Conservation (phyloP, 2,113 vertebrate species). For the Gopherus evgoodei region DNA sequence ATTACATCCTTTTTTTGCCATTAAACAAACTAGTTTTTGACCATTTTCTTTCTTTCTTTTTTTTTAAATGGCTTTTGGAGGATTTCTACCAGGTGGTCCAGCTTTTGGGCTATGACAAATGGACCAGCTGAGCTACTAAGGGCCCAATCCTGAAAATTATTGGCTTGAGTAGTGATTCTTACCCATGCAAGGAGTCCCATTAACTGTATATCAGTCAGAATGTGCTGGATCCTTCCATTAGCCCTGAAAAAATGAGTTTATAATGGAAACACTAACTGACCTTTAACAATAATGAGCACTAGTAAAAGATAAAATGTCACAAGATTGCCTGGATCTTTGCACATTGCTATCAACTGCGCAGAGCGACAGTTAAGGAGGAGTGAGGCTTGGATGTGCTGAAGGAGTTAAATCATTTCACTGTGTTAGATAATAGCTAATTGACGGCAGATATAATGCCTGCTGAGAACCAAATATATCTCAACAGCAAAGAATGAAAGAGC, state of each 20-base stretch:
- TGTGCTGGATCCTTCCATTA: slow-evolving; percentile 58
- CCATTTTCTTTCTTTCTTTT: slow-evolving; percentile 17
- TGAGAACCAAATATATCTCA: slow-evolving; percentile 64
- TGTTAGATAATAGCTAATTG: slow-evolving; percentile 71
- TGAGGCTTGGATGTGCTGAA: background rate
- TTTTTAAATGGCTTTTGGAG: slow-evolving; percentile 22
- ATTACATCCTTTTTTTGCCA: slow-evolving; percentile 48
- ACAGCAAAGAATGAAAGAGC: slow-evolving; percentile 56
- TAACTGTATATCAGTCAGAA: slow-evolving; percentile 68
- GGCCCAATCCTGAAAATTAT: slow-evolving; percentile 57
- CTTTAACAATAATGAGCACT: slow-evolving; percentile 68
- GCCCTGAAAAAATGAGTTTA: slow-evolving; percentile 31
- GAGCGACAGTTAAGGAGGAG: background rate
- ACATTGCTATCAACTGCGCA: background rate
- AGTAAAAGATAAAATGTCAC: slow-evolving; percentile 58
- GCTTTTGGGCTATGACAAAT: slow-evolving; percentile 17
- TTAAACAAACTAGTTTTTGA: slow-evolving; percentile 59
- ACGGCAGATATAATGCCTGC: slow-evolving; percentile 61
- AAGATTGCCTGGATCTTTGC: slow-evolving; percentile 61
- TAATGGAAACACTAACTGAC: slow-evolving; percentile 71
- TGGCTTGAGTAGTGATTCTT: slow-evolving; percentile 47
- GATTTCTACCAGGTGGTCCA: slow-evolving; percentile 43
- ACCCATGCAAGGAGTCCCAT: slow-evolving; percentile 45
- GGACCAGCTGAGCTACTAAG: slow-evolving; percentile 28
- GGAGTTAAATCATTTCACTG: slow-evolving; percentile 67